Evolutionary conservation across 64 coral and sea anemone species (phyloP), one percentile per base, ranked within the genome.

Genomic region (Orbicella faveolata): DNA sequence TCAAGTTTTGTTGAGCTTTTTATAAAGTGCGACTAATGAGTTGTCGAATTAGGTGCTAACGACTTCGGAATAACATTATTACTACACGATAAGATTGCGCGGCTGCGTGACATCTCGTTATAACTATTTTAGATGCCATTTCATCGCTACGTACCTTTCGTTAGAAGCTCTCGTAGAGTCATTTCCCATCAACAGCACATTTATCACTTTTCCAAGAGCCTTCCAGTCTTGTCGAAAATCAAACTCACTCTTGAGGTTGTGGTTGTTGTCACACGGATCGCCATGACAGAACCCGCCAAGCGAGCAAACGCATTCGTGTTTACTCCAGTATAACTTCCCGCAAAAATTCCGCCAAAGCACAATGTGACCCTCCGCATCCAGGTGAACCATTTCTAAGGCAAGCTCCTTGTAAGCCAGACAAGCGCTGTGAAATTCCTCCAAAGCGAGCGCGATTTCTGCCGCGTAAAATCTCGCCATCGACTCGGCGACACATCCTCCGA

Each of bases 251-350:
- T 53, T 75, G 12, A 53, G 52, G 36, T 35, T 51, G 61, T 97
- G 95, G 1, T 89, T 61, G 35, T 97, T 97, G 35, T 75, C 35
- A 63, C 95, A 97, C 16, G 85, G 67, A 52, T 77, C 52, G 36
- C 93, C 93, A n/a, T 79, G 81, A 30, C 9, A 33, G 52, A 93
- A 92, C 3, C 90, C 88, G 59, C 74, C 17, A 36, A 93, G 52
- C 78, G 59, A 77, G 63, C 96, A 98, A 59, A 93, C 62, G 23
- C 96, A 98, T 59, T 98, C 96, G 0, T 61, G 51, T 34, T 84
- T 74, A 75, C 87, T 87, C 96, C 96, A 98, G 23, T 98, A 98
- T 72, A 90, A 83, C 25, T 93, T 95, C 14, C 96, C 96, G 44
- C 90, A 92, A 81, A 98, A 95, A 68, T 75, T 88, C 9, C 96